Evolutionary conservation across 2,797 vertebrate genomes (phyloP).

Genomic region (Enteromius mattozi): DNA sequence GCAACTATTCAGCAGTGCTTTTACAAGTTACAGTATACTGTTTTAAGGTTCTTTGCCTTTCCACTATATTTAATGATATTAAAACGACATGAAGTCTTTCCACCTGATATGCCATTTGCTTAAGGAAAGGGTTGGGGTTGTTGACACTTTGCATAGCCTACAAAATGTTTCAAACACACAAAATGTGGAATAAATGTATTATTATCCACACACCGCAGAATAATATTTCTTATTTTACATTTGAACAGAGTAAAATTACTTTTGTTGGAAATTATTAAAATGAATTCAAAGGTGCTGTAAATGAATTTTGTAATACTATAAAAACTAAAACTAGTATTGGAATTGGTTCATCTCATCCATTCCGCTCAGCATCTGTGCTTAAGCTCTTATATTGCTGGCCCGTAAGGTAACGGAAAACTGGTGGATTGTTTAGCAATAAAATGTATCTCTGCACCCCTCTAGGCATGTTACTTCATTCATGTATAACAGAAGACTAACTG

Average conservation of each 20-base stretch:
- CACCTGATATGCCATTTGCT: neutral
- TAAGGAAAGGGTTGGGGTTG: neutral
- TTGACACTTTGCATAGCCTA: neutral
- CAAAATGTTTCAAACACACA: neutral
- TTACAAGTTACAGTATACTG: neutral
- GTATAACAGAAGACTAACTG: neutral
- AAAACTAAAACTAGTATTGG: neutral
- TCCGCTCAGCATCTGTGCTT: neutral
- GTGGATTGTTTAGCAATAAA: neutral
- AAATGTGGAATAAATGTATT: neutral
- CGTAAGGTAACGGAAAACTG: neutral
- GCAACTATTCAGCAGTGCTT: neutral
- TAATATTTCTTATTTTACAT: neutral
- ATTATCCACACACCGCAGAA: neutral
- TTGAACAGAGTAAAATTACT: neutral
- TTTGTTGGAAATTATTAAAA: neutral
- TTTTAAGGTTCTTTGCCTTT: neutral
- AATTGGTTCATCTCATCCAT: neutral
- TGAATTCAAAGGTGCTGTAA: neutral
- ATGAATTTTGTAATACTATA: slow-evolving; percentile 8
- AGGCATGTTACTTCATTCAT: neutral
- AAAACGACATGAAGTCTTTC: neutral
- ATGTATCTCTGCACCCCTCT: neutral
- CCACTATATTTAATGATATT: neutral
- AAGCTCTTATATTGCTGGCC: neutral